Percentiles rank a stretch among this genome's conserved stretches.
Conservation (phyloP, 2,888 invertebrate genomes). For the Pimpla rufipes region DNA sequence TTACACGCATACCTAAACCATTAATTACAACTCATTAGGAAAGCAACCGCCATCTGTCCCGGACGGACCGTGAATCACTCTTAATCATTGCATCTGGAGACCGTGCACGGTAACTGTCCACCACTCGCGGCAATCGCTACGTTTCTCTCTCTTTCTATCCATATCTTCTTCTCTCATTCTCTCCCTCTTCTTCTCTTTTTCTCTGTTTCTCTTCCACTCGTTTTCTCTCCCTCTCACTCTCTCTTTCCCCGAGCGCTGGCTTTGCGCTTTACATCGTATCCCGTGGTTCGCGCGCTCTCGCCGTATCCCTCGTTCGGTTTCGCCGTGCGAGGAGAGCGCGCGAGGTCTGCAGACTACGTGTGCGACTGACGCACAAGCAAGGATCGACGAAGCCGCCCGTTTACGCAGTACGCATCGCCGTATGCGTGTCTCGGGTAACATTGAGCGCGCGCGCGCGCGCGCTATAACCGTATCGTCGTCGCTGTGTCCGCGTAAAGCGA, state of each 20-base stretch:
- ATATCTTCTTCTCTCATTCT: constrained; percentile 24
- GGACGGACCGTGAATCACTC: constrained; percentile 83
- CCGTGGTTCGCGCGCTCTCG: constrained; percentile 10
- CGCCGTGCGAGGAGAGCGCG: constrained; percentile 12
- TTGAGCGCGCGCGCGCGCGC: too few species aligned
- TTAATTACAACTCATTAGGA: constrained; percentile 85
- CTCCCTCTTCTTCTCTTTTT: constrained; percentile 32
- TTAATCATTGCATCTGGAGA: constrained; percentile 84
- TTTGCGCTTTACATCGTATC: constrained; percentile 36
- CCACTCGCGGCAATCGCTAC: constrained; percentile 49
- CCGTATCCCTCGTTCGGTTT: constrained; percentile 10
- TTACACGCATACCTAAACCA: constrained; percentile 82
- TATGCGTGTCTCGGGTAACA: constrained; percentile 45
- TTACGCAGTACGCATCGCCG: constrained; percentile 28
- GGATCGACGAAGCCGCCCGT: constrained; percentile 4
- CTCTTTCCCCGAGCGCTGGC: constrained; percentile 33
- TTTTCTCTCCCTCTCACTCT: constrained; percentile 31
- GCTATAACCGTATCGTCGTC: background rate
- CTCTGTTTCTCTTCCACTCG: constrained; percentile 13
- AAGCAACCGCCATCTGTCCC: constrained; percentile 84
- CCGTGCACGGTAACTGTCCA: constrained; percentile 69
- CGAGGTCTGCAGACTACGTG: constrained; percentile 36
- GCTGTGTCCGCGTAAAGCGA: background rate
- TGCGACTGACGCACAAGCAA: constrained; percentile 22
- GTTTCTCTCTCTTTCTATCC: constrained; percentile 30